Percentiles rank a stretch among this genome's conserved stretches.
These are phyloP conservation scores for Grus americana DNA, from an alignment of 2,113 vertebrate species.

Conservation along the genomic window DNA sequence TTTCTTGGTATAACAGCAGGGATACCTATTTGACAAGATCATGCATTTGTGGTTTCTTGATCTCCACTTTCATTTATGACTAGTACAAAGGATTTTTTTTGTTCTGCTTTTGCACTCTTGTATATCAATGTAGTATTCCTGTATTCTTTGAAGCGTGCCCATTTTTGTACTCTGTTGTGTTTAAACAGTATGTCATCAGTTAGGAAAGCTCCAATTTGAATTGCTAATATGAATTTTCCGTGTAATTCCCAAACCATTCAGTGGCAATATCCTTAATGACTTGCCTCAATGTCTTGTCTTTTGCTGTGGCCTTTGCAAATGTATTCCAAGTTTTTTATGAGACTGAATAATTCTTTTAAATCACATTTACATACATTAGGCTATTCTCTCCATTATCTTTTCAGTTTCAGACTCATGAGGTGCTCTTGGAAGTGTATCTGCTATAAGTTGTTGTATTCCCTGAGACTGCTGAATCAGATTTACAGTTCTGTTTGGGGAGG, in stretches of 20 bases:
- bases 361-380: not conserved
- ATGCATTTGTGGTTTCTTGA: not conserved
- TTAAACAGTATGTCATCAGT: not conserved
- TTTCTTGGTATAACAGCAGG: not conserved
- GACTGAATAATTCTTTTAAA: not conserved
- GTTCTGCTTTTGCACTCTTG: not conserved
- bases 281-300: not conserved
- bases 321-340: not conserved
- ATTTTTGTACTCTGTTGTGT: not conserved
- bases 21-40: not conserved
- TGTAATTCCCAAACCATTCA: not conserved
- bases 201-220: slow-evolving; percentile 27
- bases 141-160: not conserved
- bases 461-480: not conserved
- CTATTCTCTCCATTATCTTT: not conserved
- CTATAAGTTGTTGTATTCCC: not conserved
- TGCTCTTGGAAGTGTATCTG: not conserved
- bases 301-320: slow-evolving; percentile 7
- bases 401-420: not conserved
- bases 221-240: not conserved
- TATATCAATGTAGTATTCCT: not conserved
- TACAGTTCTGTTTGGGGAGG: not conserved
- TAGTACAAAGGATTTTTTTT: not conserved
- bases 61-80: not conserved
- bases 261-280: not conserved